phyloP scores from a whole-genome alignment of 1,140 invertebrate genomes.

The Asobara japonica region DNA sequence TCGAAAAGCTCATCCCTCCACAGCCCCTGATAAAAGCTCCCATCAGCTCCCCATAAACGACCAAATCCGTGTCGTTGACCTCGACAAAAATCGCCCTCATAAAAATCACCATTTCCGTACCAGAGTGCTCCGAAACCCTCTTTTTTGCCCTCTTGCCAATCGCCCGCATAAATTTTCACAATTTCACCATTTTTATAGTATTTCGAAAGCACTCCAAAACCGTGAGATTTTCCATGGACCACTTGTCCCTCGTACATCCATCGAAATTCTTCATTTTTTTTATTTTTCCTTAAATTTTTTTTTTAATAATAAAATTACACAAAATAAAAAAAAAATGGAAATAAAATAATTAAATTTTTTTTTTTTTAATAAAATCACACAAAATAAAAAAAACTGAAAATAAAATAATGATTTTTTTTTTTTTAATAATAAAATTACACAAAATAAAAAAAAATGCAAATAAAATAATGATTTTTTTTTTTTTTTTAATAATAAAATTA shows the following conservation, averaged over 20 bases:
- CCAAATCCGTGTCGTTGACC: constrained; percentile 74
- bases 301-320: neutral
- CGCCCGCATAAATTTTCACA: constrained; percentile 55
- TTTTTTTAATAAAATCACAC: too few species aligned
- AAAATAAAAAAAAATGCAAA: too few species aligned
- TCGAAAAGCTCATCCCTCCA: constrained; percentile 61
- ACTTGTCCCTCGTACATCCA: constrained; percentile 68
- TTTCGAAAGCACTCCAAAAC: constrained; percentile 49
- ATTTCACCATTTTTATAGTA: constrained; percentile 18
- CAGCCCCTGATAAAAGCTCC: constrained; percentile 69
- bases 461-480: too few species aligned
- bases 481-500: too few species aligned
- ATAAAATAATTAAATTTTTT: neutral
- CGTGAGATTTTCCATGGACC: constrained; percentile 57
- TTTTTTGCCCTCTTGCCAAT: constrained; percentile 67
- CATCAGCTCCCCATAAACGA: constrained; percentile 69
- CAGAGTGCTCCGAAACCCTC: constrained; percentile 68
- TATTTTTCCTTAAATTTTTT: neutral
- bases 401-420: too few species aligned
- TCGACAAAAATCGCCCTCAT: constrained; percentile 71
- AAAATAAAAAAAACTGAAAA: too few species aligned
- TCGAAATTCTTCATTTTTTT: neutral
- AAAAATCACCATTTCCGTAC: constrained; percentile 69
- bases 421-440: too few species aligned
- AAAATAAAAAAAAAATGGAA: neutral